Base-by-base conservation (phyloP, 2,113 vertebrate species). In the Menidia beryllina region DNA sequence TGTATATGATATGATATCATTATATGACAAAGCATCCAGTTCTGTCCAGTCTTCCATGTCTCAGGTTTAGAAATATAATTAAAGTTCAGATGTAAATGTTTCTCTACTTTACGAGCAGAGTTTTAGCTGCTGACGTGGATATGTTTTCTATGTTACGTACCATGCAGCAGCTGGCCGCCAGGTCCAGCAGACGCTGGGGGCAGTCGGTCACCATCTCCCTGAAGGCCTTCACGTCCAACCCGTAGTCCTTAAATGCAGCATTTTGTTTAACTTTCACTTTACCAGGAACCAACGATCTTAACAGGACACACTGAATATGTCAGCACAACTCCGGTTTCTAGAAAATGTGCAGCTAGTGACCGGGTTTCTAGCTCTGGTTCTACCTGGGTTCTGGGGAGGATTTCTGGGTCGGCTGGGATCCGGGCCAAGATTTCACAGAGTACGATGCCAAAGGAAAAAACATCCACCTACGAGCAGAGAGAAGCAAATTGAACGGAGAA, bases 381-480 rank as follows among this genome's bases (percentile, higher is more conserved):
- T 88, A 96, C 95, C 94, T 93, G 91, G 5, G 94, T 95, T 77
- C 95, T 91, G 43, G 96, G 96, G 20, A 96, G 92, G 57, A 96
- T 93, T 88, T 96, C 95, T 0, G 95, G 95, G 72, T 96, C 96
- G 19, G 96, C 95, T 11, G 95, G 89, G 69, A 96, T 93, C 79
- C 94, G 89, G 75, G 94, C 96, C 73, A 96, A 85, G 60, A 96
- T 95, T 87, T 96, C 95, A 86, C 95, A 96, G 20, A 96, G 86
- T 11, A 96, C 93, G n/a, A 96, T 96, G 55, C 96, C 95, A 36
- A 96, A 96, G 53, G 96, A 96, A 87, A 96, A 96, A 48, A 96
- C 95, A 0, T 96, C 96, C 77, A 96, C 96, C 96, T 96, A 88
- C 20, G 69, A 58, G 19, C 51, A 67, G 63, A 17, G 3, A 63